A percentile compares a stretch with the other conserved stretches of the same genome.
Evolutionary conservation across 2,888 invertebrate genomes (phyloP).

Genomic region (Fragum sueziense): DNA sequence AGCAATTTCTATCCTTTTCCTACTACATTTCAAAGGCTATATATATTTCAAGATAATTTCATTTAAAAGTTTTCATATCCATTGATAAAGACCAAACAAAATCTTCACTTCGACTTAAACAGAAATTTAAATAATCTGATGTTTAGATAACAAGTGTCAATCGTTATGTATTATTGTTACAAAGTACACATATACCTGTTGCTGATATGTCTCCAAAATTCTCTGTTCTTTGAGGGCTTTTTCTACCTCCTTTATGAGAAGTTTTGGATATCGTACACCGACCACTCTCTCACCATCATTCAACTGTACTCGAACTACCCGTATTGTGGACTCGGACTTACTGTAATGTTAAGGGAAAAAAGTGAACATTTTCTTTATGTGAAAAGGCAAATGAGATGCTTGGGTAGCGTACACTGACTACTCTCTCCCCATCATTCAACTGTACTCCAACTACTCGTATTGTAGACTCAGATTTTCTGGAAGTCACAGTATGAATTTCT

Average conservation of each 20-base stretch:
- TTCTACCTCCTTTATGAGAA: slow-evolving; percentile 73
- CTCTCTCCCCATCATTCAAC: slow-evolving; percentile 76
- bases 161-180: neutral
- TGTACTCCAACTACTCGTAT: slow-evolving; percentile 78
- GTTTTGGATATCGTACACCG: slow-evolving; percentile 76
- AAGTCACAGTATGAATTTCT: no score
- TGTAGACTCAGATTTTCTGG: slow-evolving; percentile 74
- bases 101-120: no score
- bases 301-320: slow-evolving; percentile 78
- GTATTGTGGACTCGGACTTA: slow-evolving; percentile 75
- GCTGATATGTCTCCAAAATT: slow-evolving; percentile 47
- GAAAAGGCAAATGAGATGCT: slow-evolving; percentile 71
- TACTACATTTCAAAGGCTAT: no score
- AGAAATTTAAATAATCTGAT: no score
- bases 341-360: slow-evolving; percentile 53
- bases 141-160: neutral
- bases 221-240: slow-evolving; percentile 67
- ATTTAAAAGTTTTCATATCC: no score
- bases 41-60: no score
- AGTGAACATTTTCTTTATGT: no score
- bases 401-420: slow-evolving; percentile 79
- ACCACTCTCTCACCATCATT: slow-evolving; percentile 78
- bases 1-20: no score
- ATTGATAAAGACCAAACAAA: no score
- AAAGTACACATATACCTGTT: slow-evolving; percentile 11